phyloP scores from a whole-genome alignment of 2,797 vertebrate species.

The Diplodus puntazzo region DNA sequence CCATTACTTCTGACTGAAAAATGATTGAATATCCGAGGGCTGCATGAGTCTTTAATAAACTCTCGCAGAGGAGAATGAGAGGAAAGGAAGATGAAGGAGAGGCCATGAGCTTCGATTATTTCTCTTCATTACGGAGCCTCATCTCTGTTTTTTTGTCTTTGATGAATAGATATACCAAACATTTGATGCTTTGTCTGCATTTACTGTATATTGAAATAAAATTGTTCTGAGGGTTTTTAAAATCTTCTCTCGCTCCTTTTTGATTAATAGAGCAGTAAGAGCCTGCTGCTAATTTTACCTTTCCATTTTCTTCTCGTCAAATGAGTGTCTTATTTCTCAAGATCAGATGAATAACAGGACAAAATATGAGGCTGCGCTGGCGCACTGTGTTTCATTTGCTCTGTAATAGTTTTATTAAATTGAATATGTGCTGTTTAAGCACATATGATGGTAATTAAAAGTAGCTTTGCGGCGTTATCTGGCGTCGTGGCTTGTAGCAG shows the following conservation, averaged over 20 bases:
- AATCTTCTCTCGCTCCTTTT: not conserved
- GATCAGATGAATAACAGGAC: constrained; percentile 24
- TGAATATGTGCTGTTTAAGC: constrained; percentile 16
- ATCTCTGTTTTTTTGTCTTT: constrained; percentile 51
- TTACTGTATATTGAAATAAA: constrained; percentile 47
- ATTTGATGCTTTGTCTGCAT: constrained; percentile 38
- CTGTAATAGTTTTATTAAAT: constrained; percentile 31
- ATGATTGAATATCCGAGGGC: constrained; percentile 79
- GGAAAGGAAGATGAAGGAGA: constrained; percentile 67
- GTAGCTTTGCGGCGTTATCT: not conserved
- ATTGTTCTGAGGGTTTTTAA: constrained; percentile 37
- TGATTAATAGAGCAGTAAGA: constrained; percentile 49
- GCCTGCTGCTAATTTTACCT: constrained; percentile 39
- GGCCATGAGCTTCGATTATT: constrained; percentile 65
- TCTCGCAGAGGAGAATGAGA: constrained; percentile 64
- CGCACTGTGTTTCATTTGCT: constrained; percentile 3
- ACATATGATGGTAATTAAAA: constrained; percentile 18
- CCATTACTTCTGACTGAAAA: constrained; percentile 70
- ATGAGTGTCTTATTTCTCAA: constrained; percentile 11
- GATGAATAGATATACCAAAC: constrained; percentile 10
- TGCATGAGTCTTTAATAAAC: constrained; percentile 74
- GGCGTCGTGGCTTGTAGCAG: constrained; percentile 10
- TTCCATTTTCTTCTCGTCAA: constrained; percentile 16
- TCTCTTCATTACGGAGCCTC: constrained; percentile 56
- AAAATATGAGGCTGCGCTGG: not conserved